These are phyloP conservation scores for Brachionichthys hirsutus DNA, from an alignment of 2,113 vertebrate species.

Conservation along the genomic window DNA sequence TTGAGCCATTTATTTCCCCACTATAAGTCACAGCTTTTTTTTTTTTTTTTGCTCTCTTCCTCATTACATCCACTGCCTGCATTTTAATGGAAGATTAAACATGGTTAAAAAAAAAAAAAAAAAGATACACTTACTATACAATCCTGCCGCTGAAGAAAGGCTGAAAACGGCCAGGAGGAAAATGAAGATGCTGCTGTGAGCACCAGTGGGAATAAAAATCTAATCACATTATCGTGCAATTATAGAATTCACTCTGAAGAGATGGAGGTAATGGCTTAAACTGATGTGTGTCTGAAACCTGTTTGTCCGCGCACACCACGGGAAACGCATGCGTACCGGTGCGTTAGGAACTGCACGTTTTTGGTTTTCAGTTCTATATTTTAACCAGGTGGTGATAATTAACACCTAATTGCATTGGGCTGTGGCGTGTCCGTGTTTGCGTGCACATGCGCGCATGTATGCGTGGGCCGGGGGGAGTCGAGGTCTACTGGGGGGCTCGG, in stretches of 20 bases:
- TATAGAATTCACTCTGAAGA: slow-evolving; percentile 44
- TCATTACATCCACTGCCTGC: slow-evolving; percentile 48
- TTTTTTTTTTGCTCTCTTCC: slow-evolving; percentile 13
- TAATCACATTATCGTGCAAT: slow-evolving; percentile 49
- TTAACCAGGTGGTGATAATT: not conserved
- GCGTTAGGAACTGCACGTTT: not conserved
- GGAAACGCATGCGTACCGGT: not conserved
- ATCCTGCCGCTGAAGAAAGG: not conserved
- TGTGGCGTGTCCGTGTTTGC: not conserved
- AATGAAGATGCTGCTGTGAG: slow-evolving; percentile 19
- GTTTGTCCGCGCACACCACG: slow-evolving; percentile 11
- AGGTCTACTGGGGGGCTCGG: slow-evolving; percentile 72
- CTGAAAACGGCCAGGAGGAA: slow-evolving; percentile 10
- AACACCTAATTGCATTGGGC: not conserved
- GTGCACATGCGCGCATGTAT: not conserved
- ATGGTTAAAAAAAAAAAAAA: slow-evolving; percentile 26
- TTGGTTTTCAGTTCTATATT: not conserved
- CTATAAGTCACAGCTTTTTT: slow-evolving; percentile 22
- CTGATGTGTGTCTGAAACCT: slow-evolving; percentile 1
- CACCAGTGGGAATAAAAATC: slow-evolving; percentile 26
- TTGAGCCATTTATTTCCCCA: slow-evolving; percentile 14
- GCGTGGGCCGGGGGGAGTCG: slow-evolving; percentile 55
- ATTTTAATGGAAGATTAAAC: slow-evolving; percentile 54
- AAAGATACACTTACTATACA: slow-evolving; percentile 2
- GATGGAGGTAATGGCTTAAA: slow-evolving; percentile 39